A percentile compares a stretch with the other conserved stretches of the same genome.
phyloP scores from a whole-genome alignment of 1,140 invertebrate species.

The Parasteatoda tepidariorum region DNA sequence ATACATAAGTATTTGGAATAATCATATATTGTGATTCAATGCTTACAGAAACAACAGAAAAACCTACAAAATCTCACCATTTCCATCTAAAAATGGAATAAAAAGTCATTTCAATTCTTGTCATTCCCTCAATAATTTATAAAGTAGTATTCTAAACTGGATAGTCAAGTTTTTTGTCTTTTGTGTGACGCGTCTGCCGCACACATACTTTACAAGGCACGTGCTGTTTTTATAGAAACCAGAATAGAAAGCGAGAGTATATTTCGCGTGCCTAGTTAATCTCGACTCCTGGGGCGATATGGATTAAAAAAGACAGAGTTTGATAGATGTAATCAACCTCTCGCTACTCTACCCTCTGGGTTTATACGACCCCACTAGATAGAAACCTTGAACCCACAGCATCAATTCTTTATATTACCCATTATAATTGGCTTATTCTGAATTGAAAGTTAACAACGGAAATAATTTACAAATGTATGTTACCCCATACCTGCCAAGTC shows the following conservation, averaged over 20 bases:
- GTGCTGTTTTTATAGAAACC: slow-evolving; percentile 23
- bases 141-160: too few species aligned
- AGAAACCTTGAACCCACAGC: slow-evolving; percentile 7
- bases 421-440: not conserved
- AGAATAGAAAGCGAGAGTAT: not conserved
- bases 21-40: too few species aligned
- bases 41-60: too few species aligned
- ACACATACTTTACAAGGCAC: slow-evolving; percentile 2
- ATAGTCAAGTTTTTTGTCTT: not conserved
- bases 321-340: slow-evolving; percentile 19
- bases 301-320: slow-evolving; percentile 1
- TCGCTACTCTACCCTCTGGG: slow-evolving; percentile 1
- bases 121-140: too few species aligned
- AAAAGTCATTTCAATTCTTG: too few species aligned
- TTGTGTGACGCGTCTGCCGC: not conserved
- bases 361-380: not conserved
- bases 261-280: slow-evolving; percentile 20
- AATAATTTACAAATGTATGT: too few species aligned
- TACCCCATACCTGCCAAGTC: too few species aligned
- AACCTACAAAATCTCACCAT: too few species aligned
- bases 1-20: too few species aligned
- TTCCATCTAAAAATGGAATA: too few species aligned
- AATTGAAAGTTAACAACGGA: too few species aligned
- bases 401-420: not conserved
- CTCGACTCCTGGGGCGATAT: slow-evolving; percentile 17